phyloP scores from a whole-genome alignment of 2,888 invertebrate genomes.

The Chorisops tibialis region DNA sequence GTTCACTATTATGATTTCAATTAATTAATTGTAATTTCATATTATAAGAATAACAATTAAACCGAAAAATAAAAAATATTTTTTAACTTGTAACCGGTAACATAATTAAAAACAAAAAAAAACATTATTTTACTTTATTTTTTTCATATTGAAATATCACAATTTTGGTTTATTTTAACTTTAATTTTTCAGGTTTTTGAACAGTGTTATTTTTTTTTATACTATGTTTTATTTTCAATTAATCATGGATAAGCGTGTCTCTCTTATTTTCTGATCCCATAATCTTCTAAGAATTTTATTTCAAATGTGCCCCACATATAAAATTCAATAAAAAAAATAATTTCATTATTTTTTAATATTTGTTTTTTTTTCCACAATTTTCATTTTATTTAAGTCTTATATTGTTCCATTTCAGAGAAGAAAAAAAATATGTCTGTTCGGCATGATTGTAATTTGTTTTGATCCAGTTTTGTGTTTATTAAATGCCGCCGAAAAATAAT shows the following conservation, averaged over 20 bases:
- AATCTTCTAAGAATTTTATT: not conserved
- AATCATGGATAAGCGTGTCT: not conserved
- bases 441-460: too few relatives aligned
- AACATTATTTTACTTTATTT: not conserved
- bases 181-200: conserved; percentile 1
- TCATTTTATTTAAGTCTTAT: too few relatives aligned
- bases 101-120: conserved; percentile 1
- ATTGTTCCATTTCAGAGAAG: too few relatives aligned
- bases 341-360: not conserved
- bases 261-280: not conserved
- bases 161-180: conserved; percentile 19
- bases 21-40: too few relatives aligned
- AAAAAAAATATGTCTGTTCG: too few relatives aligned
- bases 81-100: conserved; percentile 8
- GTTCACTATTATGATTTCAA: too few relatives aligned
- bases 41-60: not conserved
- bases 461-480: too few relatives aligned
- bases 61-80: not conserved
- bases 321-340: too few relatives aligned
- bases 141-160: conserved; percentile 19
- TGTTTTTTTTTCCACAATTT: not conserved
- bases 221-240: not conserved
- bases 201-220: not conserved
- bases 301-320: not conserved
- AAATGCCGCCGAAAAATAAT: too few relatives aligned